Evolutionary conservation across 2,888 invertebrate species (phyloP).

Genomic region (Physocephala rufipes): DNA sequence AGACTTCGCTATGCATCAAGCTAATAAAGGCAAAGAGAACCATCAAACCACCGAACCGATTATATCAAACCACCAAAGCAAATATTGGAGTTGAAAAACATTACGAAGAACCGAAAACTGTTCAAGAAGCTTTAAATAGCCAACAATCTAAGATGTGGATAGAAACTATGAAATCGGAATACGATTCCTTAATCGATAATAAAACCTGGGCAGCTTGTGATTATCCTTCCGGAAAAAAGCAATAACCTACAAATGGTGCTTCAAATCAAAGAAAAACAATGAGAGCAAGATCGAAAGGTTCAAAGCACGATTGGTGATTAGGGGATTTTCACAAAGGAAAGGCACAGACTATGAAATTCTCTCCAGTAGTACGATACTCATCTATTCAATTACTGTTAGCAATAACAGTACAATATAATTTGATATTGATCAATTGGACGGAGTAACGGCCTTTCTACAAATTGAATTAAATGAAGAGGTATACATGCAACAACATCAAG

Average conservation of each 20-base stretch:
- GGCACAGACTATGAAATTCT: neutral
- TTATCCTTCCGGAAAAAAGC: no score
- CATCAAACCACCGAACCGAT: conserved; percentile 11
- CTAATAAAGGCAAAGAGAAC: conserved; percentile 16
- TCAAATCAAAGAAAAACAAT: no score
- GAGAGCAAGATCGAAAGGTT: neutral
- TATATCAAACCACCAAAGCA: no score
- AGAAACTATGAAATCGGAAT: no score
- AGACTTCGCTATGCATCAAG: conserved; percentile 7
- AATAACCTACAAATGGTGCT: no score
- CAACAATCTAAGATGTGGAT: conserved; percentile 13
- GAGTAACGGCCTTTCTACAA: conserved; percentile 41
- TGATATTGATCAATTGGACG: conserved; percentile 13
- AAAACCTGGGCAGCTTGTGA: no score
- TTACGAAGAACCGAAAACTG: no score
- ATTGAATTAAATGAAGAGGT: neutral
- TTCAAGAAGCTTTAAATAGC: neutral
- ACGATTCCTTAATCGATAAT: no score
- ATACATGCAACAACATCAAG: neutral
- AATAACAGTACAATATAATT: neutral
- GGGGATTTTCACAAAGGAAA: neutral
- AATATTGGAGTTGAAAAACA: conserved; percentile 28
- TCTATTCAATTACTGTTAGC: neutral
- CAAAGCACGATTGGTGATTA: no score
- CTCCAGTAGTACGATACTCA: neutral